Evolutionary conservation across 1,140 invertebrate species (phyloP), one percentile per base, ranked within the genome.

Genomic region (Potamilus streckersoni): DNA sequence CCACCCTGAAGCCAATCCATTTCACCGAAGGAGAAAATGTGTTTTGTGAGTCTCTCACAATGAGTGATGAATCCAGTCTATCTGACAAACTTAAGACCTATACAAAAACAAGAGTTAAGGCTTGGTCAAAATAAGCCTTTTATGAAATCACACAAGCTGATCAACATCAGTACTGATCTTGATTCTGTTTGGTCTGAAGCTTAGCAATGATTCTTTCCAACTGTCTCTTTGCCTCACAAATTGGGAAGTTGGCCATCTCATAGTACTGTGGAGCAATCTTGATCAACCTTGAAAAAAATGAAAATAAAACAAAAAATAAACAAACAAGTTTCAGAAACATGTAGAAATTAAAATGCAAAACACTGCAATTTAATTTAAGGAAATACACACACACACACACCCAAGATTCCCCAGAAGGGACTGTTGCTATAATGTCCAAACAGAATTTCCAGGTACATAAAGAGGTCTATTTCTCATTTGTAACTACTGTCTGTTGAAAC

Each of bases 201-300:
- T 89, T 88, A 20, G 86, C 85, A 66, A 90, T 89, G 73, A 90
- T 89, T 63, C 88, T 82, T 71, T 90, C 89, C 78, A 99, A 90
- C 86, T 98, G 96, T 75, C 97, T 89, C 85, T 97, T 96, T 1
- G 97, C 98, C 91, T 99, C 98, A 90, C 98, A 98, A 84, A 96
- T 94, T 13, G 98, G 98, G 92, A 99, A 99, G 90, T 98, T 99
- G 83, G 94, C 93, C 87, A 99, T 92, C 88, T 99, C 98, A 87
- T 99, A 99, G 91, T 99, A 99, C 88, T 98, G 96, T 1, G 98
- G 97, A 0, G 98, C 97, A 79, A 99, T 94, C 86, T 94, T 94
- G 4, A 99, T 90, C n/a, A 99, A 91, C 97, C 97, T 98, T 89
- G 15, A 85, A 73, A 56, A 57, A 64, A 66, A 16, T n/a, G 6